These are phyloP conservation scores for Bombycilla garrulus DNA, from an alignment of 2,113 vertebrate genomes.

Conservation along the genomic window DNA sequence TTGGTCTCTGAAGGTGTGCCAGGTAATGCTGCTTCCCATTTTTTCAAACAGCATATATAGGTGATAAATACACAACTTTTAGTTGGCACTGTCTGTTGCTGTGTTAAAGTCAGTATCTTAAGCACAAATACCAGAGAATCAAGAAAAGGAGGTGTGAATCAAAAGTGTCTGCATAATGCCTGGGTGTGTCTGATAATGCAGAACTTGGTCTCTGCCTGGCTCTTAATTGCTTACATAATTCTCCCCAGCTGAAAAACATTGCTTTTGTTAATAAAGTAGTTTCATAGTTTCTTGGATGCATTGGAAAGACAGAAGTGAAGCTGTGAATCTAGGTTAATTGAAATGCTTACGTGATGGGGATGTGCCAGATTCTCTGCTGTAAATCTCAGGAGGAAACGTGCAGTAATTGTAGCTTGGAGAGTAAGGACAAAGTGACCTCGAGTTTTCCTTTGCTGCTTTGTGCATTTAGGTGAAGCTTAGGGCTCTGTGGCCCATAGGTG, in stretches of 20 bases:
- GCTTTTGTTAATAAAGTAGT: not conserved
- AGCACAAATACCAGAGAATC: constrained; percentile 1
- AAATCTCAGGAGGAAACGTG: not conserved
- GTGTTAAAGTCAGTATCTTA: not conserved
- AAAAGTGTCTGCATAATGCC: not conserved
- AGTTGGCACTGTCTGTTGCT: not conserved
- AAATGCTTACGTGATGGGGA: not conserved
- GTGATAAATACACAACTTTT: not conserved
- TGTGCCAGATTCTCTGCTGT: not conserved
- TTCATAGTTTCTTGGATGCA: not conserved
- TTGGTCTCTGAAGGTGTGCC: not conserved
- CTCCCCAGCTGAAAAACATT: not conserved
- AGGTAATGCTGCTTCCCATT: not conserved
- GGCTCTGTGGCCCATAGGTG: not conserved
- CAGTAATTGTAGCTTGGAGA: not conserved
- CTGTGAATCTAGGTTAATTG: constrained; percentile 35
- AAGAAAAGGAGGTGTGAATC: not conserved
- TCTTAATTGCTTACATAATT: not conserved
- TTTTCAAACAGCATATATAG: not conserved
- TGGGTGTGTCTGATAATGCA: not conserved
- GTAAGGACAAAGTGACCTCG: not conserved
- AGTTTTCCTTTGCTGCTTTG: not conserved
- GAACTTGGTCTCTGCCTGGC: not conserved
- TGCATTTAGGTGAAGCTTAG: not conserved
- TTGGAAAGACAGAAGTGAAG: not conserved